A percentile compares a stretch with the other conserved stretches of the same genome.
phyloP scores from a whole-genome alignment of 2,888 invertebrate genomes.

The Lepidocyrtinus sp. region DNA sequence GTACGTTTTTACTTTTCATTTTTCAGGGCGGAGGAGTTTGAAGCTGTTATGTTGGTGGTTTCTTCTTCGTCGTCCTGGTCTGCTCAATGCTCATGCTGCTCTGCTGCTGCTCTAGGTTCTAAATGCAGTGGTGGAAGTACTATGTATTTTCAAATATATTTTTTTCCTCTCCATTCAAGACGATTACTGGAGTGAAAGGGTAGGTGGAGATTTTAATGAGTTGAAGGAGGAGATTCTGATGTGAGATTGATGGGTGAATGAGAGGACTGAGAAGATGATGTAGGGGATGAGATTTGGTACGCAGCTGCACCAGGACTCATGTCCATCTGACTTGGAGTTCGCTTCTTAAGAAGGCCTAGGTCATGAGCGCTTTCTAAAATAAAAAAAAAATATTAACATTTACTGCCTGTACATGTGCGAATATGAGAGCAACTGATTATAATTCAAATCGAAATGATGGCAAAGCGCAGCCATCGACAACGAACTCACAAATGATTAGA shows the following conservation, averaged over 20 bases:
- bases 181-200: constrained; percentile 53
- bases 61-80: constrained; percentile 20
- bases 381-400: constrained; percentile 45
- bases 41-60: constrained; percentile 36
- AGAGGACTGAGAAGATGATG: constrained; percentile 70
- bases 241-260: constrained; percentile 71
- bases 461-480: neutral
- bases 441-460: neutral
- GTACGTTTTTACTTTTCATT: constrained; percentile 7
- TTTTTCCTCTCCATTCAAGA: constrained; percentile 10
- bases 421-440: neutral
- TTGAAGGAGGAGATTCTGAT: constrained; percentile 70
- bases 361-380: constrained; percentile 92
- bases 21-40: constrained; percentile 23
- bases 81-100: constrained; percentile 47
- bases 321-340: constrained; percentile 70
- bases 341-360: constrained; percentile 88
- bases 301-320: constrained; percentile 69
- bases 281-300: constrained; percentile 69
- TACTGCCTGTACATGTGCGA: neutral
- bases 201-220: constrained; percentile 68
- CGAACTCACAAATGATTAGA: neutral
- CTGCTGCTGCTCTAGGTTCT: constrained; percentile 21
- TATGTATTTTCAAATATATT: constrained; percentile 25
- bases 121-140: constrained; percentile 53